phyloP scores from a whole-genome alignment of 2,888 invertebrate species.

The Epiblema foenella region DNA sequence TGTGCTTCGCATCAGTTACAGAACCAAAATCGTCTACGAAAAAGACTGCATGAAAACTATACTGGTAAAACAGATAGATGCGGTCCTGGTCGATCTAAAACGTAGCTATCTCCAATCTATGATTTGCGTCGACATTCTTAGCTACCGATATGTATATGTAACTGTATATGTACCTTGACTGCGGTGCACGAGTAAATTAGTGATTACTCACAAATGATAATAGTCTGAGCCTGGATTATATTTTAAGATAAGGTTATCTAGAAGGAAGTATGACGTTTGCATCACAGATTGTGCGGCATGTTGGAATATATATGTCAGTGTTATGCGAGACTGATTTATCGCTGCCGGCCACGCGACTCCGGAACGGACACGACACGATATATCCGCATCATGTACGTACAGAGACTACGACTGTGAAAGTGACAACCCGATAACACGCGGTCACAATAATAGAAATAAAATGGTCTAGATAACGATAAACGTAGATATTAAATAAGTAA shows the following conservation, averaged over 20 bases:
- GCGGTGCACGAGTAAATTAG: conserved; percentile 3
- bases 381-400: conserved; percentile 37
- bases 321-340: conserved; percentile 41
- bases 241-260: conserved; percentile 38
- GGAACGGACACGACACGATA: background rate
- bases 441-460: conserved; percentile 31
- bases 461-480: conserved; percentile 36
- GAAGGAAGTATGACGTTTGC: conserved; percentile 39
- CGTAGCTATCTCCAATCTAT: no score
- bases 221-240: conserved; percentile 29
- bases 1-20: no score
- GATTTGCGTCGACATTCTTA: background rate
- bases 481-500: conserved; percentile 18
- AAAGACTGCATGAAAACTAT: no score
- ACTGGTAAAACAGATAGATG: no score
- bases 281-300: conserved; percentile 31
- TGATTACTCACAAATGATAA: conserved; percentile 22
- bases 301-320: conserved; percentile 39
- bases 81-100: no score
- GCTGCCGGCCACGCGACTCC: conserved; percentile 20
- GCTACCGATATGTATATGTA: background rate
- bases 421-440: conserved; percentile 10
- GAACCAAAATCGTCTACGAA: no score
- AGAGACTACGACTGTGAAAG: conserved; percentile 23
- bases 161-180: background rate